Evolutionary conservation across 2,113 vertebrate genomes (phyloP), one percentile per base, ranked within the genome.

Genomic region (Protobothrops mucrosquamatus): DNA sequence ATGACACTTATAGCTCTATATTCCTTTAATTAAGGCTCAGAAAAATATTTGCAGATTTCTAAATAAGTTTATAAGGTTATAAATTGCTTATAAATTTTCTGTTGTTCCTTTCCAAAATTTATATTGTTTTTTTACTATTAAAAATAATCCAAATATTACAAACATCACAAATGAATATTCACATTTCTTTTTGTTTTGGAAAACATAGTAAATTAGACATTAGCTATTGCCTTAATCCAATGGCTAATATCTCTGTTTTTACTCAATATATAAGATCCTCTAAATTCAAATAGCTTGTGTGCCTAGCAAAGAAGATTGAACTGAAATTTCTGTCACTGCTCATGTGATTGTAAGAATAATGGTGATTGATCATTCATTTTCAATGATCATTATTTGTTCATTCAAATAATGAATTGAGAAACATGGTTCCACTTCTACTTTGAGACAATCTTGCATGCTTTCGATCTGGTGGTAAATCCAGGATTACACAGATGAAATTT

Each of bases 401-500:
- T 69, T 69, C 29, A 69, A n/a, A 69, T 69, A 69, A 89, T 56
- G 34, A 69, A 9, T 54, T 87, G n/a, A 24, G 43, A 87, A 61
- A 61, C 3, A 51, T 87, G 8, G 8, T 48, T 48, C 29, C 3
- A 55, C 15, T 87, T 88, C n/a, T 39, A 43, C 29, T 26, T 39
- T 48, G 64, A 57, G 3, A 10, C 24, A 86, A 86, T 12, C 64
- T 51, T 96, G 98, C 98, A 54, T 99, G 99, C 96, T 99, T 99
- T 97, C 98, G 99, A n/a, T 98, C 99, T 97, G 98, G 99, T 10
- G 99, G 99, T 88, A 99, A 99, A 97, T 98, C 98, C 92, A 98
- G 99, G 95, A 98, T 99, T 93, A 99, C 99, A 93, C 98, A 99
- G 94, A 99, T 99, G 97, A 97, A 98, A 94, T 99, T 99, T 98